Evolutionary conservation across 2,797 vertebrate genomes (phyloP), one percentile per base, ranked within the genome.

Genomic region (Chrosomus eos): DNA sequence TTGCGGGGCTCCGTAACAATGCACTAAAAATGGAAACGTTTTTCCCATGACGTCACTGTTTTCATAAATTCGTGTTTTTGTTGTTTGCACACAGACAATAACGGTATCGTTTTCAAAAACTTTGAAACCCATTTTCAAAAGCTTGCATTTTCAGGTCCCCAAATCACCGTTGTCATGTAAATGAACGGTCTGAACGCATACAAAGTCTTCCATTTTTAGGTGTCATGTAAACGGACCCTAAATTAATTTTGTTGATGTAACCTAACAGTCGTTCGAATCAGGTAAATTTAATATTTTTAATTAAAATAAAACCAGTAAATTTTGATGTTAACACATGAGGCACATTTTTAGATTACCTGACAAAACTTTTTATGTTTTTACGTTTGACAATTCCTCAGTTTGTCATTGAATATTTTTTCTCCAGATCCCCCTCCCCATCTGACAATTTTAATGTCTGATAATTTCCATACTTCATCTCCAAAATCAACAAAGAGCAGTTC

Each of bases 401-500:
- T 45, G 38, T 16, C 11, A 72, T 72, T 60, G 11, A 60, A 31
- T n/a, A 31, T 51, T 38, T 38, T 40, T 45, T 16, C 13, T 14
- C 43, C 43, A 45, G 13, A 23, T 10, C 26, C 5, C 26, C 5
- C 23, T 10, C 26, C 5, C 19, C 31, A 33, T 26, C 2, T 33
- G 21, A 31, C 66, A 48, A n/a, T 11, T 23, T 36, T n/a, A 21
- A 74, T 16, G 40, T 51, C 55, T 67, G 45, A 67, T 55, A 18
- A 75, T 40, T 83, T 75, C 58, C 81, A 83, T 66, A 64, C 43
- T 36, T 64, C 58, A 66, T 74, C 60, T 83, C 58, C 78, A 21
- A 45, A 82, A 82, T 55, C 66, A 81, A 60, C 78, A 60, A 55
- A 40, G 62, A 48, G 72, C 38, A 68, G 36, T 53, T 14, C 62